phyloP scores from a whole-genome alignment of 2,888 invertebrate genomes.

The Latrodectus hesperus region DNA sequence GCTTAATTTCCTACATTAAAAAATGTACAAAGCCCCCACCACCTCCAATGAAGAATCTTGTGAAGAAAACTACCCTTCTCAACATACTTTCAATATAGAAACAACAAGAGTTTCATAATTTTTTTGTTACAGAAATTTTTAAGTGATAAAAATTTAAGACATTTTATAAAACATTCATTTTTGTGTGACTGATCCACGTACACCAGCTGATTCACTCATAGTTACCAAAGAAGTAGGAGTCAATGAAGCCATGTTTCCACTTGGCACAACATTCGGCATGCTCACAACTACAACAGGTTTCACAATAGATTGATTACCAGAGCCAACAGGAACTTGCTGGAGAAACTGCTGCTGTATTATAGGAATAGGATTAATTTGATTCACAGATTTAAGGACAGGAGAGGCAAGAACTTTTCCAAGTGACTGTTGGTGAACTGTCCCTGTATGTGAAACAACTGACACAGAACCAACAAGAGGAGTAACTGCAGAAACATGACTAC shows the following conservation, averaged over 20 bases:
- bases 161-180: constrained; percentile 22
- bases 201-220: constrained; percentile 45
- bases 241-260: constrained; percentile 31
- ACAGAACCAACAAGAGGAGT: constrained; percentile 62
- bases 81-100: constrained; percentile 34
- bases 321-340: constrained; percentile 57
- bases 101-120: constrained; percentile 13
- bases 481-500: constrained; percentile 55
- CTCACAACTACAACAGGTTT: constrained; percentile 69
- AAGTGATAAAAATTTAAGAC: not conserved
- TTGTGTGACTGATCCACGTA: constrained; percentile 45
- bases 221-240: constrained; percentile 38
- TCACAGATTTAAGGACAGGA: constrained; percentile 61
- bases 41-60: constrained; percentile 33
- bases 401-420: constrained; percentile 65
- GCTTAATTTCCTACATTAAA: too few species aligned
- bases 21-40: not conserved
- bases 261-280: constrained; percentile 59
- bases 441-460: constrained; percentile 66
- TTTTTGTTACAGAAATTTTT: constrained; percentile 24
- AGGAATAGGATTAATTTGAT: constrained; percentile 64
- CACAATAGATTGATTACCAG: constrained; percentile 54
- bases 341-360: constrained; percentile 67
- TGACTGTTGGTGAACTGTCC: constrained; percentile 55
- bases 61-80: constrained; percentile 27